A percentile compares a stretch with the other conserved stretches of the same genome.
Evolutionary conservation across 2,113 vertebrate genomes (phyloP).

Genomic region (Setophaga petechia): DNA sequence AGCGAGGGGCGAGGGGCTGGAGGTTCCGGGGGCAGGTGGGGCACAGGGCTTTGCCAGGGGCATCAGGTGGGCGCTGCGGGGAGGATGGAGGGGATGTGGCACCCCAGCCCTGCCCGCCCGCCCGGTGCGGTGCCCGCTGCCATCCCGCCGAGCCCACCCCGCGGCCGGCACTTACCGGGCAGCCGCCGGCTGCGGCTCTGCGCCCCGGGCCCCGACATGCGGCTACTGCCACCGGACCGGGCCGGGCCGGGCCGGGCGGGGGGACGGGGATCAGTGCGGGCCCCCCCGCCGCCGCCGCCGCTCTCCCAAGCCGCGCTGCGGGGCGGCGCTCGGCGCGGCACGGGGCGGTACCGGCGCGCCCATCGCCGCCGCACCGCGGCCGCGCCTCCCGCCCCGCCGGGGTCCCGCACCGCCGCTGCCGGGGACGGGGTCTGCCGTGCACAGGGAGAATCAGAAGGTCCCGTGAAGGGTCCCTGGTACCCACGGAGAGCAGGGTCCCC

Average conservation of each 20-base stretch:
- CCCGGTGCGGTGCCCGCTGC: background rate
- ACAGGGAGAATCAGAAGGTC: no score
- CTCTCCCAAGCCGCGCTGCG: no score
- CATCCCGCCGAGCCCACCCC: background rate
- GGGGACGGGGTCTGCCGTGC: background rate
- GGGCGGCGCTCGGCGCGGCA: background rate
- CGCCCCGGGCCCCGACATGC: slow-evolving; percentile 28
- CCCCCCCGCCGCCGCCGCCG: no score
- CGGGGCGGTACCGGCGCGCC: background rate
- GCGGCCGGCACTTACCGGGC: slow-evolving; percentile 13
- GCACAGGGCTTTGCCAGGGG: background rate
- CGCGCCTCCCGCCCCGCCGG: background rate
- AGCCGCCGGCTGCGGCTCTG: slow-evolving; percentile 39
- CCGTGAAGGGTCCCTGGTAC: background rate
- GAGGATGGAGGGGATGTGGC: background rate
- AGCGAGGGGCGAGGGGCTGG: background rate
- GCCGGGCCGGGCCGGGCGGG: background rate
- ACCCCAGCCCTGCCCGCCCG: background rate
- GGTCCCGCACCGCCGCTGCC: no score
- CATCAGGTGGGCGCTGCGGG: background rate
- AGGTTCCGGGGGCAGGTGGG: no score
- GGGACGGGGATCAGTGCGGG: no score
- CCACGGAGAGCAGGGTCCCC: background rate
- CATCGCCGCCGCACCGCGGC: background rate
- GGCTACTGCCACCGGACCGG: background rate